phyloP scores from a whole-genome alignment of 2,888 invertebrate genomes.

The Hypomecis punctinalis region DNA sequence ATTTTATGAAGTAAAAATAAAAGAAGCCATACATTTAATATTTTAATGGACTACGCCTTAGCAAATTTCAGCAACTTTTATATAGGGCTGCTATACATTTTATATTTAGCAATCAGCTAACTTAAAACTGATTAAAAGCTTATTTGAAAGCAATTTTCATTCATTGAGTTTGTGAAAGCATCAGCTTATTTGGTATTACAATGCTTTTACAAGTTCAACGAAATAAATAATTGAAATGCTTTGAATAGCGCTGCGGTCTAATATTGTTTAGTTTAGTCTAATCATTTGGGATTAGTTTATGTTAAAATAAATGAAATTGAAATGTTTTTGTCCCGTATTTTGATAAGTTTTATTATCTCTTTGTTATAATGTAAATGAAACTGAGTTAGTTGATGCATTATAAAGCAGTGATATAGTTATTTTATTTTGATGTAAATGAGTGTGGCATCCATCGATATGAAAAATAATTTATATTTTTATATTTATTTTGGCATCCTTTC shows the following conservation, averaged over 20 bases:
- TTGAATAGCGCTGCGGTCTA: conserved; percentile 12
- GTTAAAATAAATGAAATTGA: conserved; percentile 1
- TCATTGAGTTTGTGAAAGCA: conserved; percentile 14
- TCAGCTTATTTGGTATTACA: conserved; percentile 20
- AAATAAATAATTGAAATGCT: conserved; percentile 19
- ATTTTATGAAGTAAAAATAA: too few species aligned
- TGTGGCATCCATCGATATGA: too few species aligned
- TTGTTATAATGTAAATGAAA: not conserved
- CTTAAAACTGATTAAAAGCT: conserved; percentile 4
- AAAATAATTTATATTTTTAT: too few species aligned
- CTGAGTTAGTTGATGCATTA: too few species aligned
- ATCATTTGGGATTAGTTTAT: conserved; percentile 7
- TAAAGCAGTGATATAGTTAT: too few species aligned
- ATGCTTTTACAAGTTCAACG: conserved; percentile 20
- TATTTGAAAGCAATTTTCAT: conserved; percentile 14
- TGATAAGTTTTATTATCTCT: not conserved
- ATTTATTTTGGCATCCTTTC: too few species aligned
- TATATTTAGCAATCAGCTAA: conserved; percentile 7
- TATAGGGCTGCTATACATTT: not conserved
- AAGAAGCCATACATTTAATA: not conserved
- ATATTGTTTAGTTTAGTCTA: conserved; percentile 12
- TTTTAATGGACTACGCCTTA: not conserved
- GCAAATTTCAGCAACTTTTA: not conserved
- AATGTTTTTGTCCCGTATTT: conserved; percentile 1
- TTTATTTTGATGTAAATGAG: too few species aligned